Base-by-base conservation (phyloP, 2,797 vertebrate genomes). In the Columba guinea region DNA sequence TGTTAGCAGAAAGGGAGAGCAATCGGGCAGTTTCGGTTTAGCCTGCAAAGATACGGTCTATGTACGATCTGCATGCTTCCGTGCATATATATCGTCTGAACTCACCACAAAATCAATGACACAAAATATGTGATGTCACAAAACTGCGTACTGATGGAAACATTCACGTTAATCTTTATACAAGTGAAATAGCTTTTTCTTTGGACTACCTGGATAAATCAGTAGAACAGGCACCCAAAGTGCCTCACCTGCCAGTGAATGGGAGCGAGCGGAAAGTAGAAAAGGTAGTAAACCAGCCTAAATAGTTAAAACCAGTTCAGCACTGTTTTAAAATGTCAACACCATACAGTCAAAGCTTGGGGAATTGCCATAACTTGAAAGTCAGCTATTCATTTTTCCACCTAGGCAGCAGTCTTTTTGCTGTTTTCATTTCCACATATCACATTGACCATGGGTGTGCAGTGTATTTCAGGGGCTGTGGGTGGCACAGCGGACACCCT, bases 401-500 rank as follows among this genome's bases (percentile, higher is more conserved):
- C 13, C 27, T 10, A 23, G 73, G 65, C 65, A 35, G 32, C 7
- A 30, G 30, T 9, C 59, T 53, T 76, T 70, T 53, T 58, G 52
- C 93, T 77, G 1, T 67, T 94, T 53, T 53, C 75, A 53, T 32
- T 30, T 16, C 37, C 30, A 32, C 6, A 1, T 30, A 28, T 34
- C 46, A 24, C 46, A 13, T 3, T 12, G 37, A 11, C 39, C 15
- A 3, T 15, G 49, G 48, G 32, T 11, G 13, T 15, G 32, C 32
- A 13, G 26, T 10, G 59, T 39, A 13, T 63, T 83, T 67, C 63
- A 35, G 75, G n/a, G 55, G 14, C 24, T 0, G 0, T 27, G 34
- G 55, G 7, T 62, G 32, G 46, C 75, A 23, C 53, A 55, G n/a
- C 41, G 39, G 28, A 23, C 23, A 21, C 39, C 24, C 41, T 71